Conservation (phyloP, 2,888 invertebrate species). For the Epirrhoe alternata region DNA sequence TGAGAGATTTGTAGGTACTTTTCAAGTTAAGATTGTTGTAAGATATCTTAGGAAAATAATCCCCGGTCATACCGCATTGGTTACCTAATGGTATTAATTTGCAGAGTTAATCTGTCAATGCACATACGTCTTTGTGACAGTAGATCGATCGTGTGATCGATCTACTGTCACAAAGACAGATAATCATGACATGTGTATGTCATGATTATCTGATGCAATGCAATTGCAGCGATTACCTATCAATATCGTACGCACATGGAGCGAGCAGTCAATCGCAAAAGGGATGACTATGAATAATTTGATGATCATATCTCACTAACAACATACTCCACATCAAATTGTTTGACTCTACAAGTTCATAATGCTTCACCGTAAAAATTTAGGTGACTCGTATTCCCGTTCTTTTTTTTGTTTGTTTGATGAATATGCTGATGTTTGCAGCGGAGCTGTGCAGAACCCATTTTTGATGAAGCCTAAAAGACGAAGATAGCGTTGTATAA, state of each 20-base stretch:
- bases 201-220: neutral
- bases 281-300: neutral
- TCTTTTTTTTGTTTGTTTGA: too few relatives aligned
- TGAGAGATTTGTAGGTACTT: slow-evolving; percentile 28
- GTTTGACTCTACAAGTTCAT: too few relatives aligned
- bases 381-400: too few relatives aligned
- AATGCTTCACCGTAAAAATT: too few relatives aligned
- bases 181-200: too few relatives aligned
- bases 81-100: neutral
- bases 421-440: too few relatives aligned
- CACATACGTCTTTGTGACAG: neutral
- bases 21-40: slow-evolving; percentile 12
- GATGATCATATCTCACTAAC: too few relatives aligned
- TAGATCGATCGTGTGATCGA: slow-evolving; percentile 6
- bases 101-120: neutral
- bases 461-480: too few relatives aligned
- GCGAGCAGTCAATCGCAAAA: neutral
- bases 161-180: neutral
- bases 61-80: too few relatives aligned
- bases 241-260: neutral
- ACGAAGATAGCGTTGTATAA: too few relatives aligned
- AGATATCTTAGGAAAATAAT: neutral
- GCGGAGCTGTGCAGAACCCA: too few relatives aligned
- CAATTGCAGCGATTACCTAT: neutral
- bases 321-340: too few relatives aligned